phyloP scores from a whole-genome alignment of 2,888 invertebrate genomes.

The Pimpla rufipes region DNA sequence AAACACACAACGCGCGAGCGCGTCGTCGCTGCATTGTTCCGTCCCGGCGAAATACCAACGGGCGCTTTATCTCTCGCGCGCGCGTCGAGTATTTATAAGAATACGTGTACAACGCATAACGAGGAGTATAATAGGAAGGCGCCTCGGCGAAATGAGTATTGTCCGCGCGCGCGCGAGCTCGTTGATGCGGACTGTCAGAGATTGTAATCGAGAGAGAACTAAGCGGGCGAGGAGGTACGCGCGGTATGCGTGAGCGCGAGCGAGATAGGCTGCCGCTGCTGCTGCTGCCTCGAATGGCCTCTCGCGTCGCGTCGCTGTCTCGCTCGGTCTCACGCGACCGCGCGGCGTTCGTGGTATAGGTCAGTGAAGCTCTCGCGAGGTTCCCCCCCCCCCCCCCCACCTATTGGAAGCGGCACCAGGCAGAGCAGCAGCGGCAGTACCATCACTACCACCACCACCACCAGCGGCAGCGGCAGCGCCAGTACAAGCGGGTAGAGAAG shows the following conservation, averaged over 20 bases:
- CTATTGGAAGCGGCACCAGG: conserved; percentile 40
- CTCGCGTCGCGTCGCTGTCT: conserved; percentile 50
- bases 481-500: conserved; percentile 46
- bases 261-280: conserved; percentile 13
- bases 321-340: conserved; percentile 71
- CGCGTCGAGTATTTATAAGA: conserved; percentile 4
- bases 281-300: conserved; percentile 51
- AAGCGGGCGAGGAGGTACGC: conserved; percentile 8
- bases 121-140: conserved; percentile 25
- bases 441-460: neutral
- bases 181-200: conserved; percentile 27
- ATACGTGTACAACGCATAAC: neutral
- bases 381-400: conserved; percentile 71
- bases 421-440: conserved; percentile 25
- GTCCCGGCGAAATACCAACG: neutral
- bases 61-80: neutral
- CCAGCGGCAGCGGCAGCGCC: conserved; percentile 32
- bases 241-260: conserved; percentile 9
- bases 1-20: neutral
- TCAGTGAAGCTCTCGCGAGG: conserved; percentile 81
- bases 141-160: conserved; percentile 3
- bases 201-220: conserved; percentile 36
- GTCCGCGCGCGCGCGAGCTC: neutral
- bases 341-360: conserved; percentile 81
- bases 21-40: conserved; percentile 16